phyloP scores from a whole-genome alignment of 2,113 vertebrate species.

The Campylomormyrus numenius region DNA sequence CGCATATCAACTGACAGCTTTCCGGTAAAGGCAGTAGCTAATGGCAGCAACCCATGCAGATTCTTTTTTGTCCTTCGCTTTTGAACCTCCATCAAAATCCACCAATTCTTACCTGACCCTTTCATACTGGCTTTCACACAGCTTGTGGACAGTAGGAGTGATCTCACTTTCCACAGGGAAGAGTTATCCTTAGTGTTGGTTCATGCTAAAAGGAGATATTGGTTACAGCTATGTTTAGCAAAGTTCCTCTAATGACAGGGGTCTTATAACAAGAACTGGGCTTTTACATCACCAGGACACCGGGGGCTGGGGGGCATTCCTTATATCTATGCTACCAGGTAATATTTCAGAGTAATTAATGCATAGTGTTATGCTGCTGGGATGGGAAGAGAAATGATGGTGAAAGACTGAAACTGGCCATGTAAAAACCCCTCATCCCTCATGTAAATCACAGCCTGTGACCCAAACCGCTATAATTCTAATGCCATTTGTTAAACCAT shows the following conservation, averaged over 20 bases:
- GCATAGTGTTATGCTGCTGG: not conserved
- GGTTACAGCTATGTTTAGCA: slow-evolving; percentile 30
- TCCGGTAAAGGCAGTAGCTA: not conserved
- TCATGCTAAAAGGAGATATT: slow-evolving; percentile 20
- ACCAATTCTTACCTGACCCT: slow-evolving; percentile 15
- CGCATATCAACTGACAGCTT: not conserved
- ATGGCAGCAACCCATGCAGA: not conserved
- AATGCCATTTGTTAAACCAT: not conserved
- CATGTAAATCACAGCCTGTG: not conserved
- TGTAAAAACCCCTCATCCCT: not conserved
- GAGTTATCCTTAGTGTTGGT: slow-evolving; percentile 16
- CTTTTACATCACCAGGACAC: slow-evolving; percentile 1
- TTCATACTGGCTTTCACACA: not conserved
- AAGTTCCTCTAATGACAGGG: slow-evolving; percentile 25
- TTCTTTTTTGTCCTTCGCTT: not conserved
- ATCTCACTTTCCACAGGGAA: not conserved
- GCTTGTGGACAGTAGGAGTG: slow-evolving; percentile 10
- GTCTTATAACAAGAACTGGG: slow-evolving; percentile 25
- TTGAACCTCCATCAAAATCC: not conserved
- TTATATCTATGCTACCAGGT: not conserved
- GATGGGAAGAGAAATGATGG: not conserved
- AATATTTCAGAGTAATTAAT: not conserved
- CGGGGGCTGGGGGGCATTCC: no score
- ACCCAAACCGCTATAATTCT: not conserved
- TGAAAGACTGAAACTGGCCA: not conserved